Base-by-base conservation (phyloP, 2,113 vertebrate genomes). In the Aramus guarauna region DNA sequence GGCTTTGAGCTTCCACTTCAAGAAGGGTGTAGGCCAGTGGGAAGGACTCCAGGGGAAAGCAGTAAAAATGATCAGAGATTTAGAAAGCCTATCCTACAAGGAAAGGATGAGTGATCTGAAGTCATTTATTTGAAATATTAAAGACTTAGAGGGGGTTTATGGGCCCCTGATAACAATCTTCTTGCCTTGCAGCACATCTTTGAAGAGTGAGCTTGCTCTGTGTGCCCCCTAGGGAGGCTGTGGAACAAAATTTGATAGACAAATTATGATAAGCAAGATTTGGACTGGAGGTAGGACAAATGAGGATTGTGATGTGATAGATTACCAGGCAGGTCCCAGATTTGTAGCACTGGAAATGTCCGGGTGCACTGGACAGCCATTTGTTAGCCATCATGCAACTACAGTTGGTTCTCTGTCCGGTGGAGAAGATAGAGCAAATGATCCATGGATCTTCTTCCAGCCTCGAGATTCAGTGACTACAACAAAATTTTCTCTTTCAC, bases 1-100 rank as follows among this genome's bases (percentile, higher is more conserved):
- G 91, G 47, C 91, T 94, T 96, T 91, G 94, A 92, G 83, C 37
- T 91, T 84, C 34, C 45, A 67, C 76, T 94, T 95, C 76, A 87
- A 95, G 85, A 73, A 83, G 22, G 18, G 26, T 83, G 37, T 77
- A 66, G 34, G 5, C 68, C 76, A 34, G 17, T 41, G 91, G 83
- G 76, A 94, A 34, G 9, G 32, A 78, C 83, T 92, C 83, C 52
- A 89, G 72, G 29, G 36, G 30, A 94, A 89, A 77, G 72, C 76
- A 74, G 43, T 81, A 81, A 66, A 91, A 91, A 74, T 55, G 15
- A 91, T 94, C 55, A 94, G 64, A 95, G 50, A 34, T 91, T 91
- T 91, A 77, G 64, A 74, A 95, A 96, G 41, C 79, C 55, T 37
- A 2, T 86, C 19, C 53, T 80, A 15, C 39, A 88, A 73, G 71